Percentiles rank a stretch among this genome's conserved stretches.
Conservation (phyloP, 1,140 invertebrate genomes). For the Bombus confusus region DNA sequence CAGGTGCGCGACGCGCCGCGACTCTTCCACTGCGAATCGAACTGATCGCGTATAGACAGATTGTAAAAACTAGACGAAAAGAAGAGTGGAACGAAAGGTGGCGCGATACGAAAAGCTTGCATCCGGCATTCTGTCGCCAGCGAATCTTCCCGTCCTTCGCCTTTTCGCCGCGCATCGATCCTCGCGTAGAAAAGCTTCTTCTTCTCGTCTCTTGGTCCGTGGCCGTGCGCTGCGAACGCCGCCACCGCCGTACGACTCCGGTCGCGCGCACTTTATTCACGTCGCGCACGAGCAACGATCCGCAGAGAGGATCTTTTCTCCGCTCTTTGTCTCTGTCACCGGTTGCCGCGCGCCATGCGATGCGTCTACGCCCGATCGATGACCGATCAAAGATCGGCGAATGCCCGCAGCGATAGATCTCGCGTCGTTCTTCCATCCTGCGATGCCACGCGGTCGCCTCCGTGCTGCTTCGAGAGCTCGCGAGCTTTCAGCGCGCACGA, state of each 20-base stretch:
- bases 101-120: neutral
- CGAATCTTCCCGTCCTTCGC: neutral
- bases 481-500: neutral
- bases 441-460: neutral
- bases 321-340: conserved; percentile 29
- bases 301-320: neutral
- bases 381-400: conserved; percentile 29
- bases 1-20: conserved; percentile 43
- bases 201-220: neutral
- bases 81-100: conserved; percentile 9
- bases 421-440: neutral
- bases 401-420: conserved; percentile 15
- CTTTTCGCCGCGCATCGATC: neutral
- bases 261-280: conserved; percentile 4
- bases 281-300: conserved; percentile 21
- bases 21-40: neutral
- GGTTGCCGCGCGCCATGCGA: conserved; percentile 12
- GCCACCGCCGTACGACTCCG: neutral
- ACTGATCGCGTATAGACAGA: too few relatives aligned
- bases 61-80: neutral
- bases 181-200: neutral
- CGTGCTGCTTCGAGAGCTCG: neutral
- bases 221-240: neutral
- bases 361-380: conserved; percentile 51
- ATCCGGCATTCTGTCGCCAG: neutral